Evolutionary conservation across 2,888 invertebrate genomes (phyloP), one percentile per base, ranked within the genome.

Genomic region (Koerneria pararmatus): DNA sequence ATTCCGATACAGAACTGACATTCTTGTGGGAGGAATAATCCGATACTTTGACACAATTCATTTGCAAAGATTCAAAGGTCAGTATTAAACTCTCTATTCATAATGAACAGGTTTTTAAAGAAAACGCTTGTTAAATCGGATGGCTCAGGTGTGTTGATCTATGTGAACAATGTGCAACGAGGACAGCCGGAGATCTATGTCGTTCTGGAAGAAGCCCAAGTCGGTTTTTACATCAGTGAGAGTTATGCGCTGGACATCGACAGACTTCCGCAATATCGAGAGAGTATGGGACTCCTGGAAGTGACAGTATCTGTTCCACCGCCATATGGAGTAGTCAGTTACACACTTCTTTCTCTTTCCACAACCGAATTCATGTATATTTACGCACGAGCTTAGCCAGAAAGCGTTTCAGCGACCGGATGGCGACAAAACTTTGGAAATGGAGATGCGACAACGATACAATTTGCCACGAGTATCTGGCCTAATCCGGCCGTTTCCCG

Each of bases 11-110:
- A 74, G 80, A 41, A 81, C 80, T 15, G 78, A 71, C 63, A 73
- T 80, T 46, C 71, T 80, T 46, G 80, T 80, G 29, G 77, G 79
- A 32, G 80, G 78, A 49, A 62, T 78, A 24, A 66, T 80, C 37
- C 72, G 80, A 5, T 80, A 80, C 68, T 80, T 80, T 56, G 80
- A 80, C 65, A 76, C 75, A n/a, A 77, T 80, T 74, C 68, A 72
- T 22, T 67, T 81, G 29, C 80, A 80, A 56, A 66, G 77, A 37
- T 79, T 75, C 71, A 70, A 70, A 59, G 77, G 78, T 79, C 35
- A 37, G 15, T 37, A 29, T 8, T 1, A 46, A 32, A 32, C 3
- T 27, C 6, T n/a, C 24, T 24, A 24, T 22, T 27, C 11, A 27
- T n/a, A 22, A 22, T 24, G 53, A 6, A 22, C 6, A 51, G 22